phyloP scores from a whole-genome alignment of 2,797 vertebrate species.

The Myioborus melanocephalus region DNA sequence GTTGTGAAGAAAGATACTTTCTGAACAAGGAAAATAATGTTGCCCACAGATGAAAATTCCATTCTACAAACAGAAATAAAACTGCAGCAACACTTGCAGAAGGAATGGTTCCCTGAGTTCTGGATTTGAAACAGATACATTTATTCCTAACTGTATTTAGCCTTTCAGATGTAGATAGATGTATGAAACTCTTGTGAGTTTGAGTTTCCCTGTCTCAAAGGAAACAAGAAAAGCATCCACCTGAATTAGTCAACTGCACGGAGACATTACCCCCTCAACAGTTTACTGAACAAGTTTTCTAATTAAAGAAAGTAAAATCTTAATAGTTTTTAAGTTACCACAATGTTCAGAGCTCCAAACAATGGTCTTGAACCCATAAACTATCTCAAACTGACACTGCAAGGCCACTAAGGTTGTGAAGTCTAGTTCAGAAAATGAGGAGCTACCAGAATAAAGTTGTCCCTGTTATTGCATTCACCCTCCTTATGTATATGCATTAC shows the following conservation, averaged over 20 bases:
- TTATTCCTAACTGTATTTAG: not conserved
- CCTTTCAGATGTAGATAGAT: not conserved
- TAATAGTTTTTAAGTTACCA: not conserved
- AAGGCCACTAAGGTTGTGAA: not conserved
- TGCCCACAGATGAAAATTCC: not conserved
- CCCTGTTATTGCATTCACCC: not conserved
- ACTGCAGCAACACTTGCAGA: not conserved
- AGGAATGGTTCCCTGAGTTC: not conserved
- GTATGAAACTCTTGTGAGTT: not conserved
- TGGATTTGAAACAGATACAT: not conserved
- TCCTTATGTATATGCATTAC: not conserved
- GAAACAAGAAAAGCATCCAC: not conserved
- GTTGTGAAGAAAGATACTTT: not conserved
- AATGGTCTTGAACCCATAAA: not conserved
- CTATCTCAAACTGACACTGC: not conserved
- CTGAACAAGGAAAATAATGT: not conserved
- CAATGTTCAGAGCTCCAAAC: not conserved
- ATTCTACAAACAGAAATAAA: not conserved
- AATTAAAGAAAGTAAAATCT: not conserved
- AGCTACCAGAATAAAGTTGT: not conserved
- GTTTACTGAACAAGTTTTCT: not conserved
- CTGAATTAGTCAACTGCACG: not conserved
- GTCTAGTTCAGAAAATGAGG: not conserved
- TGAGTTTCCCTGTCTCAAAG: not conserved
- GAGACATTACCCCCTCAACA: not conserved